A percentile compares a stretch with the other conserved stretches of the same genome.
Conservation (phyloP, 2,888 invertebrate species). For the Tenthredo distinguenda region DNA sequence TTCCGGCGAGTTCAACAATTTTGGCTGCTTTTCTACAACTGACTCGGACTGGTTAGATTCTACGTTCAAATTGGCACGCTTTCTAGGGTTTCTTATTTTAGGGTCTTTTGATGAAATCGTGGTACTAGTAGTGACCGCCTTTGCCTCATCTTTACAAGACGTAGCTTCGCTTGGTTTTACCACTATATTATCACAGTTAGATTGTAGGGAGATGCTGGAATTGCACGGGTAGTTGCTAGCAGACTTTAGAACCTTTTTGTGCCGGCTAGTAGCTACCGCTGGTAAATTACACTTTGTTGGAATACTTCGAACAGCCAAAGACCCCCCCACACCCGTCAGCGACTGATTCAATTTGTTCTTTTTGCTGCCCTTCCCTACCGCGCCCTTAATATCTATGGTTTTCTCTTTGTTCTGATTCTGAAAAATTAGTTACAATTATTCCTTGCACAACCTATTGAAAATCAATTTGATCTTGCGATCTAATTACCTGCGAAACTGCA, state of each 20-base stretch:
- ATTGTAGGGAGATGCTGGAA: constrained; percentile 69
- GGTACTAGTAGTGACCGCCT: constrained; percentile 63
- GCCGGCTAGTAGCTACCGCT: constrained; percentile 63
- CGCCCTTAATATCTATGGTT: constrained; percentile 66
- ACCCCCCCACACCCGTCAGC: constrained; percentile 70
- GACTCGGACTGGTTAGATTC: constrained; percentile 65
- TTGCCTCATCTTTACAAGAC: constrained; percentile 65
- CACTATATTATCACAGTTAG: constrained; percentile 76
- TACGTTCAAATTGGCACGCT: constrained; percentile 69
- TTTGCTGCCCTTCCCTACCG: constrained; percentile 64
- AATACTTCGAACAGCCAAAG: constrained; percentile 59
- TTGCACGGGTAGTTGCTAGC: constrained; percentile 62
- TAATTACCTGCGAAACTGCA: constrained; percentile 64
- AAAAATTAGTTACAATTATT: constrained; percentile 29
- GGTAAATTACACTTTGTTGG: constrained; percentile 61
- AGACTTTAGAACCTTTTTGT: constrained; percentile 68
- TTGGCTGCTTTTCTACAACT: constrained; percentile 75
- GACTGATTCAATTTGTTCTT: constrained; percentile 71
- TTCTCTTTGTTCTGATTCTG: constrained; percentile 73
- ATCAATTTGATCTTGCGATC: not conserved
- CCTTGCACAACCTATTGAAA: not conserved
- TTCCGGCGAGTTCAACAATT: constrained; percentile 61
- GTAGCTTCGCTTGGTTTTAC: constrained; percentile 69
- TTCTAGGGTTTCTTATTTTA: constrained; percentile 69
- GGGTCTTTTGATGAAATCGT: constrained; percentile 61